These are phyloP conservation scores for Neuroscelio doddi DNA, from an alignment of 2,888 invertebrate genomes.

Conservation along the genomic window DNA sequence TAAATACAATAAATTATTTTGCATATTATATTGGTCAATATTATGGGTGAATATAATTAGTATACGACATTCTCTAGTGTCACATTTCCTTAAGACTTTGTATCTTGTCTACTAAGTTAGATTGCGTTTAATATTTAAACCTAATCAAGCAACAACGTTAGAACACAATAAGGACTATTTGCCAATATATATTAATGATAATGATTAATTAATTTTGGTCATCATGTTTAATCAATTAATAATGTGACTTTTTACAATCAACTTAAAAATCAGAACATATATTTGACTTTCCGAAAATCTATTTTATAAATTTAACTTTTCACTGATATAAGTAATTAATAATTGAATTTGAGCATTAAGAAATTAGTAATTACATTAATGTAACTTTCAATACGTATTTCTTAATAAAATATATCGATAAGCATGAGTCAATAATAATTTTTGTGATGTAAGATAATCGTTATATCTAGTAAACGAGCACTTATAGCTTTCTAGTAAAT, in stretches of 20 bases:
- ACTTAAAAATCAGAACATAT: background rate
- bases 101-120: slow-evolving; percentile 60
- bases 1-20: too few species aligned
- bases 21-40: background rate
- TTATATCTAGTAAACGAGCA: slow-evolving; percentile 56
- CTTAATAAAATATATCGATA: slow-evolving; percentile 48
- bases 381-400: too few species aligned
- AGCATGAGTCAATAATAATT: slow-evolving; percentile 41
- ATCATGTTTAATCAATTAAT: slow-evolving; percentile 6
- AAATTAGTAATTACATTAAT: slow-evolving; percentile 8
- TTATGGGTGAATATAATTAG: background rate
- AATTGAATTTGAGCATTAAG: background rate
- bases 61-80: slow-evolving; percentile 43
- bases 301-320: too few species aligned
- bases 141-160: slow-evolving; percentile 60
- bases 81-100: slow-evolving; percentile 46
- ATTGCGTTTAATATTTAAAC: slow-evolving; percentile 68
- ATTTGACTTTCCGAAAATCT: too few species aligned
- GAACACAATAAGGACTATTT: slow-evolving; percentile 34
- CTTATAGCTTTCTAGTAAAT: slow-evolving; percentile 58
- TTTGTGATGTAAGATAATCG: slow-evolving; percentile 61
- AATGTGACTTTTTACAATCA: background rate
- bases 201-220: slow-evolving; percentile 17
- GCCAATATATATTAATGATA: slow-evolving; percentile 59
- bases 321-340: too few species aligned